Conservation (phyloP, 2,113 vertebrate genomes). For the Tenebrosternarchus preto region DNA sequence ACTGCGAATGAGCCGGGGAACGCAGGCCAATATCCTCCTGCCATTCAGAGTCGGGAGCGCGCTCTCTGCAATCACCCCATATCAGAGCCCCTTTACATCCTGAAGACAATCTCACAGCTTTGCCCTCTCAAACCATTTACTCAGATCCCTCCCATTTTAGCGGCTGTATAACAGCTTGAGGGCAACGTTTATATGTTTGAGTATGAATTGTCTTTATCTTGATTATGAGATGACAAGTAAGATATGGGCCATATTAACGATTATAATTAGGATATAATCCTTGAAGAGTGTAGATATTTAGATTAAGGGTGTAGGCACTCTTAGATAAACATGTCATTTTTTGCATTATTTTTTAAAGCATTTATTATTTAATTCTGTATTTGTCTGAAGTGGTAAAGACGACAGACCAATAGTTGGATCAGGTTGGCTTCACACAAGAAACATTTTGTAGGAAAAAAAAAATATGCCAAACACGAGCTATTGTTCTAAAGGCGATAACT, state of each 20-base stretch:
- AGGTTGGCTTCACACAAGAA: neutral
- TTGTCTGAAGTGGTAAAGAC: neutral
- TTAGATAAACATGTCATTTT: neutral
- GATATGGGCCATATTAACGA: neutral
- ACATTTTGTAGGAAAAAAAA: neutral
- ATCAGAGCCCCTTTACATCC: slow-evolving; percentile 34
- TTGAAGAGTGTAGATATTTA: neutral
- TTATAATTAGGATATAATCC: neutral
- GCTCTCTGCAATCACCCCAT: slow-evolving; percentile 51
- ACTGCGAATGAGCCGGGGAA: slow-evolving; percentile 48
- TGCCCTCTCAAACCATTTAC: slow-evolving; percentile 29
- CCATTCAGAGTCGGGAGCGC: slow-evolving; percentile 32
- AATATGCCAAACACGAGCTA: neutral
- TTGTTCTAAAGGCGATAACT: neutral
- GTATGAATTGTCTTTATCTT: neutral
- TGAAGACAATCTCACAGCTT: slow-evolving; percentile 44
- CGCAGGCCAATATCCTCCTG: slow-evolving; percentile 51
- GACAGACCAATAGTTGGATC: neutral
- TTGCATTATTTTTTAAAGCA: neutral
- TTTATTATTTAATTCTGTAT: neutral
- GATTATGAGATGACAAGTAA: neutral
- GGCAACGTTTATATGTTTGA: neutral
- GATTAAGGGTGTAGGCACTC: neutral
- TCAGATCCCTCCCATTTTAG: slow-evolving; percentile 7
- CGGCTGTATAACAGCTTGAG: neutral